Evolutionary conservation across 2,888 invertebrate species (phyloP).

Genomic region (Tuta absoluta): DNA sequence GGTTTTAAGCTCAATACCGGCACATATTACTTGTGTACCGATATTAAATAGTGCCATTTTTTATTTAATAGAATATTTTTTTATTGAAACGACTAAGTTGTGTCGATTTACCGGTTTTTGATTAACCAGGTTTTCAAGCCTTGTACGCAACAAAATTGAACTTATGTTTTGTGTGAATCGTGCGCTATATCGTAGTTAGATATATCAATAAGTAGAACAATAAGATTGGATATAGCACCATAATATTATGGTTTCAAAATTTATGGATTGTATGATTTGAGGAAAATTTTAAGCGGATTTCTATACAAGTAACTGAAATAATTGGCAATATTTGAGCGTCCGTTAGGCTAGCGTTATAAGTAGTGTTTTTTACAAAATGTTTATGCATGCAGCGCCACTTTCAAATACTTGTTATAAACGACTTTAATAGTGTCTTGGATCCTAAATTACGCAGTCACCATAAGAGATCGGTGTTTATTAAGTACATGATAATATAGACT

Average conservation of each 20-base stretch:
- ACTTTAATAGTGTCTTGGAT: slow-evolving; percentile 25
- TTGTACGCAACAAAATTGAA: no score
- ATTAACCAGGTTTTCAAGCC: no score
- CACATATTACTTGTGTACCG: no score
- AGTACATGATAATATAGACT: no score
- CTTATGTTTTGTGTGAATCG: no score
- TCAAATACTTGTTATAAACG: neutral
- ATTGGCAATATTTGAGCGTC: neutral
- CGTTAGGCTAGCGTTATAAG: neutral
- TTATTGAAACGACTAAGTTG: no score
- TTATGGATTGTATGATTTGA: neutral
- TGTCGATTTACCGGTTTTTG: no score
- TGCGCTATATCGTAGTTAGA: neutral
- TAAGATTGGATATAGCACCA: neutral
- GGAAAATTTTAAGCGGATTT: neutral
- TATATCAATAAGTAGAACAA: neutral
- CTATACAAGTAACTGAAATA: neutral
- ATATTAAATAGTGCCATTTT: no score
- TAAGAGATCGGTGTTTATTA: no score
- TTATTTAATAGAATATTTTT: no score
- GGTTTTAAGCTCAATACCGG: no score
- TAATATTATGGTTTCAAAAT: neutral
- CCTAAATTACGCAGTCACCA: neutral
- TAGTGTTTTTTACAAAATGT: neutral
- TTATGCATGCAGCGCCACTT: slow-evolving; percentile 10